A percentile compares a stretch with the other conserved stretches of the same genome.
These are phyloP conservation scores for Onthophagus sagittarius DNA, from an alignment of 2,888 invertebrate species.

Conservation along the genomic window DNA sequence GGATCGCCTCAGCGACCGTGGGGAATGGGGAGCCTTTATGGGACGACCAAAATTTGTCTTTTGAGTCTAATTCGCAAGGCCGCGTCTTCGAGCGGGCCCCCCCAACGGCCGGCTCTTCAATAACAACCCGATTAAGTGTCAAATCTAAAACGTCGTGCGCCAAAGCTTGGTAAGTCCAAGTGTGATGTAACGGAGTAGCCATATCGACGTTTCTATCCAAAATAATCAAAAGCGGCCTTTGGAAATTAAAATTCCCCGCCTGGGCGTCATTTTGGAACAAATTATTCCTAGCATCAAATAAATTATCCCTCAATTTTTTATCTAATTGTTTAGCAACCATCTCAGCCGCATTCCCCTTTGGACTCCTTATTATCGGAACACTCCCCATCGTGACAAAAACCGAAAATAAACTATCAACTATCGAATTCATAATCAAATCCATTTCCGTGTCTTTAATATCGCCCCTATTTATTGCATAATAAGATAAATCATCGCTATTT, in stretches of 20 bases:
- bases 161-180: constrained; percentile 99
- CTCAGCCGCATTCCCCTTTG: constrained; percentile 95
- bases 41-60: constrained; percentile 87
- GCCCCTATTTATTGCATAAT: constrained; percentile 92
- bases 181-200: constrained; percentile 97
- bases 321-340: constrained; percentile 97
- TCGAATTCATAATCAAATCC: constrained; percentile 87
- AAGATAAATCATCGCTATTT: constrained; percentile 85
- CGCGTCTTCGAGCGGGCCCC: constrained; percentile 73
- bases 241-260: constrained; percentile 77
- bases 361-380: constrained; percentile 88
- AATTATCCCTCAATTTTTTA: constrained; percentile 93
- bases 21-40: constrained; percentile 95
- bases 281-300: constrained; percentile 95
- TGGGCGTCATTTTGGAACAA: constrained; percentile 86
- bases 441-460: constrained; percentile 95
- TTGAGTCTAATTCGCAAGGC: constrained; percentile 84
- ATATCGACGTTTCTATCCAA: constrained; percentile 93
- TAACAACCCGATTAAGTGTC: constrained; percentile 70
- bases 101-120: constrained; percentile 44
- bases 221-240: constrained; percentile 87
- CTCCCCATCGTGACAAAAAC: constrained; percentile 89
- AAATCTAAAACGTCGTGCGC: constrained; percentile 94
- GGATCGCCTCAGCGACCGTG: constrained; percentile 96
- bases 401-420: constrained; percentile 95